Conservation (phyloP, 2,113 vertebrate species). For the Lepisosteus osseus region DNA sequence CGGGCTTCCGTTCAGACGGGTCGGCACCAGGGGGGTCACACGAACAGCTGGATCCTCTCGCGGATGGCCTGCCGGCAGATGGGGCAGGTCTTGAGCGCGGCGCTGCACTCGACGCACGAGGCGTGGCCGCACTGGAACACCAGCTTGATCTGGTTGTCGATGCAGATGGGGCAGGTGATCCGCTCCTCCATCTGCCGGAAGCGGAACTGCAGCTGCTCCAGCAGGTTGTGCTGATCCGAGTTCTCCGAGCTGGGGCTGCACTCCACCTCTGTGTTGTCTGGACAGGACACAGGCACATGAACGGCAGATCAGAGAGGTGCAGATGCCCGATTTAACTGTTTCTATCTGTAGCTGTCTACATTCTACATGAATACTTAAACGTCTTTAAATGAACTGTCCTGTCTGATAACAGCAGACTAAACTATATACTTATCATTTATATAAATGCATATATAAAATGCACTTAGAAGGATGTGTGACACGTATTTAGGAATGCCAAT, state of each 20-base stretch:
- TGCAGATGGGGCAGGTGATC: slow-evolving; percentile 98
- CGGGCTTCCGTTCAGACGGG: not conserved
- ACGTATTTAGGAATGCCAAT: too few relatives aligned
- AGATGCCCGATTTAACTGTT: too few relatives aligned
- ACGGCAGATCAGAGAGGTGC: not conserved
- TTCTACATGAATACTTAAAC: too few relatives aligned
- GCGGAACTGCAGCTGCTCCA: slow-evolving; percentile 95
- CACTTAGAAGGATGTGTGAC: too few relatives aligned
- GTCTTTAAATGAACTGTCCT: too few relatives aligned
- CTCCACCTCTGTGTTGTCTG: slow-evolving; percentile 91
- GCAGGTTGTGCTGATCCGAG: slow-evolving; percentile 85
- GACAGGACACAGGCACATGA: not conserved
- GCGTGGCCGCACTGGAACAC: slow-evolving; percentile 97
- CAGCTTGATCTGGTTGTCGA: slow-evolving; percentile 95
- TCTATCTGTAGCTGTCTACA: too few relatives aligned
- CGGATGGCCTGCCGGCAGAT: slow-evolving; percentile 95
- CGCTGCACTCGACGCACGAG: slow-evolving; percentile 90
- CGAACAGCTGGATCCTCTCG: slow-evolving; percentile 90
- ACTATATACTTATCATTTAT: too few relatives aligned
- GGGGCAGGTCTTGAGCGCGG: slow-evolving; percentile 85
- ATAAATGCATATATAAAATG: too few relatives aligned
- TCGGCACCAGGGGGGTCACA: slow-evolving; percentile 56
- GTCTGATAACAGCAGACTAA: too few relatives aligned
- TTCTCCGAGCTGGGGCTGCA: slow-evolving; percentile 69
- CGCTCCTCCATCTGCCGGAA: slow-evolving; percentile 98